Percentiles rank a stretch among this genome's conserved stretches.
Conservation (phyloP, 2,888 invertebrate species). For the Lycophotia porphyrea region DNA sequence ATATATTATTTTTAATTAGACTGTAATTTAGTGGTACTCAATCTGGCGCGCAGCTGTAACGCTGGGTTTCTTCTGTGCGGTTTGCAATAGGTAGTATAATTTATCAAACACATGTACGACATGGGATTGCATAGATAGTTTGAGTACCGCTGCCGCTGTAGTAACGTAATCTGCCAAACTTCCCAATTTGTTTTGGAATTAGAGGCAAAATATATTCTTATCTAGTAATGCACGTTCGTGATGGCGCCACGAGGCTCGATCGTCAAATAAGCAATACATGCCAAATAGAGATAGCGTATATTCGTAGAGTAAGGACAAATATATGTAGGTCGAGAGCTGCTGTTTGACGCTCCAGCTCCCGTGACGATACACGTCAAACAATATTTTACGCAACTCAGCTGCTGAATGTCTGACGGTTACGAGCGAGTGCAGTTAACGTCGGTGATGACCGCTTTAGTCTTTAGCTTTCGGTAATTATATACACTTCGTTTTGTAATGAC, state of each 20-base stretch:
- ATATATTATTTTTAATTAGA: constrained; percentile 41
- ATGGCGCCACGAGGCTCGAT: constrained; percentile 23
- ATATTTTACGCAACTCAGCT: constrained; percentile 16
- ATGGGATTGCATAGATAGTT: constrained; percentile 18
- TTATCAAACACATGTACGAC: neutral
- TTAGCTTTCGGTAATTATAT: constrained; percentile 34
- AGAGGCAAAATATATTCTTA: constrained; percentile 34
- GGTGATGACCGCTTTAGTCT: constrained; percentile 27
- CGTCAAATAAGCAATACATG: constrained; percentile 45
- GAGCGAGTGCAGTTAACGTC: constrained; percentile 10
- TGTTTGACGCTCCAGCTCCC: constrained; percentile 29
- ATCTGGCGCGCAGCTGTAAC: neutral
- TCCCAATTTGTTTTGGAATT: constrained; percentile 4
- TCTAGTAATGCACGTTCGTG: constrained; percentile 28
- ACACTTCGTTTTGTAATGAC: constrained; percentile 29
- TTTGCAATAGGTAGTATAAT: constrained; percentile 30
- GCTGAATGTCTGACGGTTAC: constrained; percentile 44
- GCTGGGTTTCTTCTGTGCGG: constrained; percentile 20
- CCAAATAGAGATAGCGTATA: constrained; percentile 50
- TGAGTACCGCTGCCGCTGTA: constrained; percentile 22
- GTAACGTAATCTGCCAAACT: constrained; percentile 22
- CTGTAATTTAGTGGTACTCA: constrained; percentile 38
- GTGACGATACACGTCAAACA: constrained; percentile 19
- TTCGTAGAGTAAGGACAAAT: constrained; percentile 33
- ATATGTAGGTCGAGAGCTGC: constrained; percentile 13